Percentiles rank a stretch among this genome's conserved stretches.
These are phyloP conservation scores for Podabrus alpinus DNA, from an alignment of 2,888 invertebrate species.

Conservation along the genomic window DNA sequence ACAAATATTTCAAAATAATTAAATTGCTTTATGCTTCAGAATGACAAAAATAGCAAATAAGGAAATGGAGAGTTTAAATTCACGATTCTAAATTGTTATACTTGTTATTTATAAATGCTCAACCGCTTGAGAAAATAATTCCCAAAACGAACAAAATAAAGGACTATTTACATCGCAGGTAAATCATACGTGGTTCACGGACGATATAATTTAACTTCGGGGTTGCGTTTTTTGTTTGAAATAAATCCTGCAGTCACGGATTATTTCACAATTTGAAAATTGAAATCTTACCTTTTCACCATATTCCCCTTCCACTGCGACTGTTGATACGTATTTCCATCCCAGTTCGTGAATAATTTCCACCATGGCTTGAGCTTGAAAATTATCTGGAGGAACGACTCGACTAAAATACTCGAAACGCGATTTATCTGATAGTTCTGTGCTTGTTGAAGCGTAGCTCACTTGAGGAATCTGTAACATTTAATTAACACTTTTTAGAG, in stretches of 20 bases:
- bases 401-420: constrained; percentile 72
- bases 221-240: constrained; percentile 3
- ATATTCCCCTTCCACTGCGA: constrained; percentile 77
- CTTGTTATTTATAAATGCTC: neutral
- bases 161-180: neutral
- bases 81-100: neutral
- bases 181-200: neutral
- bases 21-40: neutral
- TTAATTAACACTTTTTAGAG: constrained; percentile 6
- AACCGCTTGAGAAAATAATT: neutral
- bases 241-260: neutral
- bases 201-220: neutral
- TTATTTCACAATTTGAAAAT: constrained; percentile 3
- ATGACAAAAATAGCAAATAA: neutral
- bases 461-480: constrained; percentile 66
- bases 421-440: constrained; percentile 70
- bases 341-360: constrained; percentile 68
- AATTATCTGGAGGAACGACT: constrained; percentile 73
- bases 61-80: neutral
- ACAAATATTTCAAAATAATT: neutral
- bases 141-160: neutral
- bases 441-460: constrained; percentile 73
- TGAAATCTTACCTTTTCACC: constrained; percentile 67
- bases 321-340: constrained; percentile 77
- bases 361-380: constrained; percentile 71